These are phyloP conservation scores for Esox lucius DNA, from an alignment of 2,797 vertebrate species.

Conservation along the genomic window DNA sequence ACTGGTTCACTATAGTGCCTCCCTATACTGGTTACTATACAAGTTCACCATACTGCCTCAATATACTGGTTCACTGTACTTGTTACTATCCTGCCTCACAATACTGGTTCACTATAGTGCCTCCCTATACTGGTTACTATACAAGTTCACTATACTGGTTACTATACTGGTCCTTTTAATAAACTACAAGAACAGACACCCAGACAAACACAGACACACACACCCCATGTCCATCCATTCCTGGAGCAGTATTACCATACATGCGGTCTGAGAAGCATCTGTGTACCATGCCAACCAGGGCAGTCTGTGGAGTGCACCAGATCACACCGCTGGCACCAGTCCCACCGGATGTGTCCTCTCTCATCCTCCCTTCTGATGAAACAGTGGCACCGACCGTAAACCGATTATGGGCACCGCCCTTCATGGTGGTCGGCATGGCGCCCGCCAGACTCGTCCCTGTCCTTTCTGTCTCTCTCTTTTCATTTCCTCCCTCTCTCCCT, in stretches of 20 bases:
- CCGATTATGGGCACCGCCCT: constrained; percentile 25
- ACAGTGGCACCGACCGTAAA: not conserved
- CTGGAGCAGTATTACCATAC: not conserved
- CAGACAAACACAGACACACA: constrained; percentile 2
- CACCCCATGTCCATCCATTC: not conserved
- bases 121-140: too few species aligned
- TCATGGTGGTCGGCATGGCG: too few species aligned
- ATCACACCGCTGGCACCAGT: constrained; percentile 18
- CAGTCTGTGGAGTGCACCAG: constrained; percentile 10
- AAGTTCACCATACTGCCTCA: too few species aligned
- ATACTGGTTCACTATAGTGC: too few species aligned
- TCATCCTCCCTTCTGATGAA: constrained; percentile 21
- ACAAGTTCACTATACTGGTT: too few species aligned
- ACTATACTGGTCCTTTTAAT: too few species aligned
- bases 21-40: too few species aligned
- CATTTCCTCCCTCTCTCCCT: not conserved
- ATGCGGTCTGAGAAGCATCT: constrained; percentile 4
- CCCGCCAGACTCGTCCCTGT: too few species aligned
- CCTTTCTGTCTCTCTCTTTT: not conserved
- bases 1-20: too few species aligned
- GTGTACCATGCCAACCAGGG: constrained; percentile 2
- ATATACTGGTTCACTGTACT: too few species aligned
- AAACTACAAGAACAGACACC: not conserved
- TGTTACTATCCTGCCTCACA: too few species aligned
- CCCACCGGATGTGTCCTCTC: constrained; percentile 11